Conservation (phyloP, 2,797 vertebrate species). For the Acanthurus lineatus region DNA sequence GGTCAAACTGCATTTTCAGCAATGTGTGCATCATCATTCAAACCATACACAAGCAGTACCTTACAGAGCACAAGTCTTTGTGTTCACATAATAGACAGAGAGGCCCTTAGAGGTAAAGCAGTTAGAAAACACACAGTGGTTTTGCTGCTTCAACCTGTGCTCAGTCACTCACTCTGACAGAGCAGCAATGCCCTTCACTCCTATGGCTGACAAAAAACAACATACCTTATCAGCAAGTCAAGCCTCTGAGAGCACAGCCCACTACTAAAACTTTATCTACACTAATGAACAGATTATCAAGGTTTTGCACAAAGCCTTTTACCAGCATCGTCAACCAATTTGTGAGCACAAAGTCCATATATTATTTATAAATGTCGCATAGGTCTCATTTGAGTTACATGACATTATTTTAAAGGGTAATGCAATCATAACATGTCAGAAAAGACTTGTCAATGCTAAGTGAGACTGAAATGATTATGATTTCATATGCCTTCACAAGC, state of each 20-base stretch:
- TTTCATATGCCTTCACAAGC: not conserved
- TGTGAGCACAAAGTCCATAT: constrained; percentile 5
- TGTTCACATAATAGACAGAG: constrained; percentile 74
- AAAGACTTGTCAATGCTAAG: not conserved
- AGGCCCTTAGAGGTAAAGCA: constrained; percentile 64
- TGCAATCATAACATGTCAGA: constrained; percentile 3
- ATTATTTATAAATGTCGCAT: constrained; percentile 1
- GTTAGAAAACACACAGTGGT: constrained; percentile 59
- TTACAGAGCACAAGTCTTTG: constrained; percentile 77
- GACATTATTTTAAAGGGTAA: constrained; percentile 34
- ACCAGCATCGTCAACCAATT: constrained; percentile 14
- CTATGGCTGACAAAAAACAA: constrained; percentile 38
- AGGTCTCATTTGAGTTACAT: not conserved
- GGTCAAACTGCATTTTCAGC: constrained; percentile 74
- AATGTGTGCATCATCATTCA: constrained; percentile 64
- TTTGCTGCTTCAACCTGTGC: constrained; percentile 64
- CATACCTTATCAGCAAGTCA: constrained; percentile 64
- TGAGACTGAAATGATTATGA: not conserved
- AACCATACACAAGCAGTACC: constrained; percentile 48
- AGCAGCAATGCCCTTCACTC: constrained; percentile 55
- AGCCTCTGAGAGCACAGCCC: constrained; percentile 27
- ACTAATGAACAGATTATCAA: constrained; percentile 21
- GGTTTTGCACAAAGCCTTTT: constrained; percentile 30
- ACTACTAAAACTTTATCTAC: constrained; percentile 58
- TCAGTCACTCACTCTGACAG: constrained; percentile 53